Conservation (phyloP, 2,888 invertebrate species). For the Nephrotoma appendiculata region DNA sequence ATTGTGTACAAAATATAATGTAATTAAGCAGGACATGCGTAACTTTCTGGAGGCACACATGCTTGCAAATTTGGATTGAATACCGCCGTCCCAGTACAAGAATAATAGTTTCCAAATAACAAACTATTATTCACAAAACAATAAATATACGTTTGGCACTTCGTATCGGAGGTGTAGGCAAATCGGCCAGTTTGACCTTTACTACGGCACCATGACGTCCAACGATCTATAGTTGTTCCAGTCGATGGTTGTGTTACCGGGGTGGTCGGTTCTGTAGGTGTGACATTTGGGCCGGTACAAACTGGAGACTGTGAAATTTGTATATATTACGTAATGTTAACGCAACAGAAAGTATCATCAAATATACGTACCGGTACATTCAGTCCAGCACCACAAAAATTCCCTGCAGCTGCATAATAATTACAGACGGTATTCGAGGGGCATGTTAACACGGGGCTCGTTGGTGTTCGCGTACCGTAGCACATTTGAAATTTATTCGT, state of each 20-base stretch:
- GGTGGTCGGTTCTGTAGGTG: not conserved
- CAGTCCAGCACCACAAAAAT: not conserved
- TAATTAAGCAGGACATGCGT: not conserved
- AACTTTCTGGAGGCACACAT: not conserved
- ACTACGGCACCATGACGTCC: not conserved
- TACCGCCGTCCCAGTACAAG: not conserved
- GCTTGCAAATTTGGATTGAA: not conserved
- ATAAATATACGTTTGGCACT: not conserved
- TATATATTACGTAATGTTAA: not conserved
- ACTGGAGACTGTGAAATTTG: not conserved
- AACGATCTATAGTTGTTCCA: not conserved
- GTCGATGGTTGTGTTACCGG: not conserved
- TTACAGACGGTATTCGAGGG: not conserved
- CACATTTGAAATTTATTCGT: constrained; percentile 6
- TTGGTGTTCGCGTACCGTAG: constrained; percentile 3
- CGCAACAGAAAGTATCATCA: not conserved
- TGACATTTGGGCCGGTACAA: not conserved
- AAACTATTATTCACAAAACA: not conserved
- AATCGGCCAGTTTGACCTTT: not conserved
- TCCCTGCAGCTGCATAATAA: not conserved
- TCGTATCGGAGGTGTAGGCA: not conserved
- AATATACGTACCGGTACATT: not conserved
- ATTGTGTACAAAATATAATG: too few relatives aligned
- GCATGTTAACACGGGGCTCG: not conserved
- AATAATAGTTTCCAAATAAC: not conserved